A percentile compares a stretch with the other conserved stretches of the same genome.
Conservation (phyloP, 2,113 vertebrate species). For the Cygnus atratus region DNA sequence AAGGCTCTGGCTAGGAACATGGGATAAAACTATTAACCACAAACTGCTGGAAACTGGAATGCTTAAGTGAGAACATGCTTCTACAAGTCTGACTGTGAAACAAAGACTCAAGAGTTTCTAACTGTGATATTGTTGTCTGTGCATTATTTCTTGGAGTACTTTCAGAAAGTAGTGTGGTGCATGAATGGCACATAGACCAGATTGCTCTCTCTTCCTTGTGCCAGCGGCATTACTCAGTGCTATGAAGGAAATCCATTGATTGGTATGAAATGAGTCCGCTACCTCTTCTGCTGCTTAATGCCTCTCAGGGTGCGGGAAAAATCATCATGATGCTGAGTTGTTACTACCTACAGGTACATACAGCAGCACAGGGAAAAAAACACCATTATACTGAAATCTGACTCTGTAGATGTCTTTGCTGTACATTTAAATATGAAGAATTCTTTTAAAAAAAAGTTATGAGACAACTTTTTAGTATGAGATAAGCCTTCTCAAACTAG, state of each 20-base stretch:
- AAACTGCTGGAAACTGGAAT: background rate
- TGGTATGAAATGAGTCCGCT: background rate
- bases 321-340: background rate
- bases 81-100: background rate
- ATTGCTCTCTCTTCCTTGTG: accelerated
- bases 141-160: background rate
- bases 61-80: background rate
- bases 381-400: background rate
- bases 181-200: background rate
- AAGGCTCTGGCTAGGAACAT: background rate
- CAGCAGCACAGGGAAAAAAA: background rate
- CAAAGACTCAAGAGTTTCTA: background rate
- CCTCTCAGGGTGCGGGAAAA: background rate
- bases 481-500: background rate
- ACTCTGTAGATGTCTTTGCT: background rate
- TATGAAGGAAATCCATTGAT: background rate
- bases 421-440: background rate
- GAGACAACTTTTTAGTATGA: background rate
- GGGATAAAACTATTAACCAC: background rate
- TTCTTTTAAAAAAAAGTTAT: background rate
- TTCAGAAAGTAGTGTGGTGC: background rate
- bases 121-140: too few species aligned
- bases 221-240: too few species aligned
- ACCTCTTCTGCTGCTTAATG: background rate
- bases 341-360: background rate